Evolutionary conservation across 2,113 vertebrate genomes (phyloP), one percentile per base, ranked within the genome.

Genomic region (Oceanodroma tethys): DNA sequence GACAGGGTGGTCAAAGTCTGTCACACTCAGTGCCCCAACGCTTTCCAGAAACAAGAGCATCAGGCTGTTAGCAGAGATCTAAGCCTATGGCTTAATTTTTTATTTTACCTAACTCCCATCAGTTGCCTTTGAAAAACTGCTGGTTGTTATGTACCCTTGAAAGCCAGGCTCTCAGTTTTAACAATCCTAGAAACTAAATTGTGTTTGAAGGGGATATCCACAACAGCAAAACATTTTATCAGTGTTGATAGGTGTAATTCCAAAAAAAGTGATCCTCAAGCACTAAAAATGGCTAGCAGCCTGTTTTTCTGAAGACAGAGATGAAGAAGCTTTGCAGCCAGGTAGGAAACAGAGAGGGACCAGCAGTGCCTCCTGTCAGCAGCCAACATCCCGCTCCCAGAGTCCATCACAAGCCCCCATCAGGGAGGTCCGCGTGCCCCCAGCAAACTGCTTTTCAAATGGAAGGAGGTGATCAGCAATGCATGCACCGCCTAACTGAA

Each of bases 351-450:
- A 0, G 5, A 45, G 52, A 47, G 36, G n/a, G 22, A 63, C 29
- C 0, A 1, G 10, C 45, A 45, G 30, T 62, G 23, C 21, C 34
- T 62, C 16, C 43, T 16, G 19, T 21, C 47, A 43, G 14, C 40
- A 34, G 53, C 66, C 67, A 42, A 2, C 1, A 0, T 52, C 34
- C 34, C 0, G 0, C n/a, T 70, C 25, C 29, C 1, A 0, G 32
- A 55, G 26, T 29, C 52, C 22, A 65, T 66, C 3, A 0, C 15
- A 9, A 52, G n/a, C 27, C 4, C 40, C 27, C 6, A 2, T 26
- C 26, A 20, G 30, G 30, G 45, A 55, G 56, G n/a, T 53, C n/a
- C 43, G 4, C 2, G 0, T 71, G 58, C 36, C 34, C 2, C 0
- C 11, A 34, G 32, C 43, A 70, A 63, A 25, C 17, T 20, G 17